These are phyloP conservation scores for Lasius platythorax DNA, from an alignment of 2,888 invertebrate species.

Conservation along the genomic window DNA sequence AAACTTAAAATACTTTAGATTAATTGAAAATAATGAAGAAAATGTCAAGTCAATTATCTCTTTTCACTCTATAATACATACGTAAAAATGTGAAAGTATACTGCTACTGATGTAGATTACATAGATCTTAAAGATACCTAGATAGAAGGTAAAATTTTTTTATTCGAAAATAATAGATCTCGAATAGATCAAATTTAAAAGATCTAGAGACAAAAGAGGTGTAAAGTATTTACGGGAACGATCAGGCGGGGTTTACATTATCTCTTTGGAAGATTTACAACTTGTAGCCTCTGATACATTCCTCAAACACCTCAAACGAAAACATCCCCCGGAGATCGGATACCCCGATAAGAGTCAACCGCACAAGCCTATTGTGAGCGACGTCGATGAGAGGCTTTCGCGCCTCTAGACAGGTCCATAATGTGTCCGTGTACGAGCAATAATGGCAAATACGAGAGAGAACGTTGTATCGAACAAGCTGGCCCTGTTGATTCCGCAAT, in stretches of 20 bases:
- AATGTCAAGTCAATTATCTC: background rate
- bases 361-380: conserved; percentile 1
- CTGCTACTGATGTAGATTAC: too few species aligned
- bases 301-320: background rate
- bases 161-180: background rate
- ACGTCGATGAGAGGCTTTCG: conserved; percentile 14
- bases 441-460: conserved; percentile 39
- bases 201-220: background rate
- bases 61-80: too few species aligned
- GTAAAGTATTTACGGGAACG: background rate
- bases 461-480: conserved; percentile 18
- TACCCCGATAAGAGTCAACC: conserved; percentile 2
- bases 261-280: background rate
- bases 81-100: too few species aligned
- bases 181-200: background rate
- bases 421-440: conserved; percentile 1
- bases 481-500: conserved; percentile 31
- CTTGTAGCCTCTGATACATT: background rate
- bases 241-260: background rate
- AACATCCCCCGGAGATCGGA: conserved; percentile 23
- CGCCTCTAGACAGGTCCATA: conserved; percentile 17
- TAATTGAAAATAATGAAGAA: background rate
- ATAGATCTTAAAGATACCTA: too few species aligned
- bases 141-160: background rate
- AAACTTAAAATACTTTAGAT: background rate